These are phyloP conservation scores for Notoglanidium macrostoma DNA, from an alignment of 2,797 vertebrate genomes.

Conservation along the genomic window DNA sequence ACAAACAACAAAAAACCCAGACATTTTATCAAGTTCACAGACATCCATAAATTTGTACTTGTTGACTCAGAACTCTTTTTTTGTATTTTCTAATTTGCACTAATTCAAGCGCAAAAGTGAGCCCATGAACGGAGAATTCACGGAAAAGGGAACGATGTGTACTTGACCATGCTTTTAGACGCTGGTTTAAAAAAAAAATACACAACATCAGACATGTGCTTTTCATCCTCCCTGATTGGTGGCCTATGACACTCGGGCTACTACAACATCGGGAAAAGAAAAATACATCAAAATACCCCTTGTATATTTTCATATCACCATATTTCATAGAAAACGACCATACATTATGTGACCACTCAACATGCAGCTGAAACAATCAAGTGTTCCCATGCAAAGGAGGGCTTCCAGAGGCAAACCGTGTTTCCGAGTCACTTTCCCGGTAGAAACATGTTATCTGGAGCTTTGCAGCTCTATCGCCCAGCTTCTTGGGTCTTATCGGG, in stretches of 20 bases:
- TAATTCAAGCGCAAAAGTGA: not conserved
- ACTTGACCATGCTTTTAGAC: not conserved
- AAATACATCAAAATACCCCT: constrained; percentile 13
- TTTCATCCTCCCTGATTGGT: constrained; percentile 20
- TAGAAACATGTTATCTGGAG: constrained; percentile 14
- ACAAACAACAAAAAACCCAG: constrained; percentile 33
- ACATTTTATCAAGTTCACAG: constrained; percentile 61
- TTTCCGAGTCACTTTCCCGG: not conserved
- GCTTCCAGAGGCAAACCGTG: constrained; percentile 50
- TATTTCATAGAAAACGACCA: constrained; percentile 70
- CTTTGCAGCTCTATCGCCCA: constrained; percentile 2
- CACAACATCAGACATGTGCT: constrained; percentile 10
- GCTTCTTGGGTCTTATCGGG: constrained; percentile 13
- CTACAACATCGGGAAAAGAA: constrained; percentile 25
- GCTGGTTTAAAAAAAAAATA: constrained; percentile 15
- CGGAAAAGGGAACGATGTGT: not conserved
- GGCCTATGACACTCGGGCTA: not conserved
- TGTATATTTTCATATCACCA: constrained; percentile 61
- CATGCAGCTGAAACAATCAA: constrained; percentile 82
- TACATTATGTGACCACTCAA: constrained; percentile 73
- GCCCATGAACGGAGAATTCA: not conserved
- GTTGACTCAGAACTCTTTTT: not conserved
- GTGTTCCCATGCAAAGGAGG: constrained; percentile 67
- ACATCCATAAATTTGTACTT: constrained; percentile 53
- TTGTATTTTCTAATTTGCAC: not conserved